phyloP scores from a whole-genome alignment of 1,140 invertebrate species.

The Himalopsyche phryganea region DNA sequence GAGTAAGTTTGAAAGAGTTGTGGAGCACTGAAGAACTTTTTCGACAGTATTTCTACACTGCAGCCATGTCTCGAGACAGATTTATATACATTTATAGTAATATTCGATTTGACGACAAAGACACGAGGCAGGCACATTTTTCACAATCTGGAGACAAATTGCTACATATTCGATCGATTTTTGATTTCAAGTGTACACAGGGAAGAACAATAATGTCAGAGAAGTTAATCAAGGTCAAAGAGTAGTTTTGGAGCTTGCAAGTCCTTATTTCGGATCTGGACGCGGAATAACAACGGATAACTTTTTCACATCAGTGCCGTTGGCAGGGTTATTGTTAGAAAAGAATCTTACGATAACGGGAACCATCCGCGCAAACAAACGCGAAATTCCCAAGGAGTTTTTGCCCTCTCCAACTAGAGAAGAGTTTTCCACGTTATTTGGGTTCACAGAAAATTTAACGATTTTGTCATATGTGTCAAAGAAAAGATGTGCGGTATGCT shows the following conservation, averaged over 20 bases:
- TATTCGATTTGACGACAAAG: background rate
- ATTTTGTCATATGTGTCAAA: constrained; percentile 1
- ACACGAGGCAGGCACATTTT: background rate
- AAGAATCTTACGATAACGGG: constrained; percentile 19
- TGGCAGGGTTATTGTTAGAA: constrained; percentile 21
- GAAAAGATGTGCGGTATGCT: background rate
- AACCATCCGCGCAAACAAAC: constrained; percentile 24
- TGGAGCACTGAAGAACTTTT: constrained; percentile 1
- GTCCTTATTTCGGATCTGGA: constrained; percentile 28
- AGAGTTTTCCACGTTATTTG: background rate
- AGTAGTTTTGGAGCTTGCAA: constrained; percentile 32
- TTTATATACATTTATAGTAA: background rate
- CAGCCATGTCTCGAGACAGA: background rate
- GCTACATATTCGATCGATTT: background rate
- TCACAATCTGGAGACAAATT: background rate
- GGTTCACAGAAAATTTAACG: constrained; percentile 3
- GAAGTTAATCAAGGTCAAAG: constrained; percentile 17
- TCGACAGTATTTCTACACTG: constrained; percentile 1
- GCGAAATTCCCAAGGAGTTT: constrained; percentile 6
- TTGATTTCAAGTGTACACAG: background rate
- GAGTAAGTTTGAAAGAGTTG: constrained; percentile 1
- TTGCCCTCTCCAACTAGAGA: background rate
- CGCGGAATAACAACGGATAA: constrained; percentile 36
- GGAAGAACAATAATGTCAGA: constrained; percentile 20
- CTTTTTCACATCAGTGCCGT: constrained; percentile 30